A percentile compares a stretch with the other conserved stretches of the same genome.
Conservation (phyloP, 2,797 vertebrate species). For the Xenopus petersii region DNA sequence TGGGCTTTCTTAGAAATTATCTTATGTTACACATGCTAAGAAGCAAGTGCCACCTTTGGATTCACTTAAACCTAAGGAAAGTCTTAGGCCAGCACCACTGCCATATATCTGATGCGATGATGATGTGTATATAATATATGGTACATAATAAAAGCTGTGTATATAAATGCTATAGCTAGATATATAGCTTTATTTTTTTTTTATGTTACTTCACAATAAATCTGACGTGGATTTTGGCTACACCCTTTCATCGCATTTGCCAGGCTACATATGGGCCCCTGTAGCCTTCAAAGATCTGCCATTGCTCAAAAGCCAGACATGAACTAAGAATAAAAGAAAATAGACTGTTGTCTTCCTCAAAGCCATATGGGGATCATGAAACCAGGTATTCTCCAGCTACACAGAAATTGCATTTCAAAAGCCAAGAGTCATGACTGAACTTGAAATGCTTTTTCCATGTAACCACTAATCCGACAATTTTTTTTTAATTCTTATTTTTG, state of each 20-base stretch:
- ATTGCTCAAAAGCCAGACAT: conserved; percentile 3
- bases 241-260: conserved; percentile 3
- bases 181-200: neutral
- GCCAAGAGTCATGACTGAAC: conserved; percentile 29
- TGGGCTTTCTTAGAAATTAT: conserved; percentile 18
- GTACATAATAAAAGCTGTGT: too few relatives aligned
- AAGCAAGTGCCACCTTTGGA: conserved; percentile 5
- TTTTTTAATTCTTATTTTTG: conserved; percentile 3
- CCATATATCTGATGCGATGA: neutral
- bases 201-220: neutral
- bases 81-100: conserved; percentile 12
- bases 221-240: neutral
- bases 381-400: conserved; percentile 5
- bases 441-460: conserved; percentile 15
- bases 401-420: neutral
- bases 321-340: neutral
- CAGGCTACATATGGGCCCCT: neutral
- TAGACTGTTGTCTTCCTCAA: neutral
- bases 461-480: conserved; percentile 31
- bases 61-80: conserved; percentile 4
- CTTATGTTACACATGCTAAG: conserved; percentile 26
- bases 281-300: neutral
- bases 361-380: conserved; percentile 24
- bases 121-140: too few relatives aligned
- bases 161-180: neutral